Evolutionary conservation across 2,113 vertebrate genomes (phyloP).

Genomic region (Panurus biarmicus): DNA sequence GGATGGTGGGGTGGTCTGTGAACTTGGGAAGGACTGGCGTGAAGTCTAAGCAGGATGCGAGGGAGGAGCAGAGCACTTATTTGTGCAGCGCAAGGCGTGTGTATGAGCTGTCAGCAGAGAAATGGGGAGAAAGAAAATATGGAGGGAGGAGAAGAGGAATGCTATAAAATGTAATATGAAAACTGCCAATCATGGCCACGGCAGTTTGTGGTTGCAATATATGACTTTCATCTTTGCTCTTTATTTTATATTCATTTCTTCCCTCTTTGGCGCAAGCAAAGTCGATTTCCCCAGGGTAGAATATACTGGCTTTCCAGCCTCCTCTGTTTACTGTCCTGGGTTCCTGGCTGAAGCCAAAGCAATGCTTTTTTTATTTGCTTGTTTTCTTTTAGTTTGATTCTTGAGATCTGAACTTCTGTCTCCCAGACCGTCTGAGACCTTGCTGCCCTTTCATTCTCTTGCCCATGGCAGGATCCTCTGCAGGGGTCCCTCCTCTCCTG

Average conservation of each 20-base stretch:
- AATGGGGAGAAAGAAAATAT: neutral
- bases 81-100: neutral
- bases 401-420: neutral
- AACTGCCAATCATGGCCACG: neutral
- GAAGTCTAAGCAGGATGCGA: neutral
- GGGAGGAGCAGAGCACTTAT: conserved; percentile 5
- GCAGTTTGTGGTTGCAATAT: neutral
- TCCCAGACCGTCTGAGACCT: neutral
- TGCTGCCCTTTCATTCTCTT: neutral
- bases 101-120: neutral
- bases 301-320: neutral
- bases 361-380: neutral
- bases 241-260: conserved; percentile 8
- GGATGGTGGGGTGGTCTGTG: neutral
- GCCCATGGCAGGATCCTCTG: accelerated
- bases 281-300: neutral
- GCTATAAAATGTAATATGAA: conserved; percentile 22
- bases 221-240: neutral
- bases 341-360: neutral
- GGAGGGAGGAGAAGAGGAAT: conserved; percentile 2
- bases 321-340: neutral
- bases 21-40: neutral
- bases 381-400: conserved; percentile 1
- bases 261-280: neutral
- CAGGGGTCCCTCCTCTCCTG: neutral